Evolutionary conservation across 2,888 invertebrate genomes (phyloP), one percentile per base, ranked within the genome.

Genomic region (Lydus trimaculatus): DNA sequence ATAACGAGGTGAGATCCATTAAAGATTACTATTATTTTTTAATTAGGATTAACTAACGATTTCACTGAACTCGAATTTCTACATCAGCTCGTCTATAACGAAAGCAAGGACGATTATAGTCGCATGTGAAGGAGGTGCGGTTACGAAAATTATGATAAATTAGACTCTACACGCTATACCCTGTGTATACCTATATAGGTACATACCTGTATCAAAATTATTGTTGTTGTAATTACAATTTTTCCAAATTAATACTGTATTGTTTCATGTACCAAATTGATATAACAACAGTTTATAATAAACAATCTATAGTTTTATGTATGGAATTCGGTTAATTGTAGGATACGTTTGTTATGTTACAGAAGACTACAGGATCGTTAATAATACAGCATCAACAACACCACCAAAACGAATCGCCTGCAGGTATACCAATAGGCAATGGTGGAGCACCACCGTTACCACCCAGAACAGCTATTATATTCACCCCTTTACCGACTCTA

Each of bases 381-480:
- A 74, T 78, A 73, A 75, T 79, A 70, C 76, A 75, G 31, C 74
- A 73, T 58, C 61, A 52, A 25, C 52, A 52, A 52, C 52, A 52
- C 23, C 52, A 52, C 52, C 52, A 23, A 52, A 52, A 52, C 52
- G 52, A 52, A 52, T 23, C 20, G 52, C 52, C 52, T 25, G 52
- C 23, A 52, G 52, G 23, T 23, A 25, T 52, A 52, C 23, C 1
- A 25, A 23, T 13, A 52, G 52, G 52, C 52, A 52, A 52, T 52
- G 52, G 23, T 52, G 63, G 60, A n/a, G 81, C 82, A 15, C 84
- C 84, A 59, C 83, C 82, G 31, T 75, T 84, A 63, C 84, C 84
- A 70, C 83, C 83, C 56, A 79, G 83, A 67, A 73, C 79, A 31
- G 79, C 82, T n/a, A 77, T 83, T 65, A 79, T 83, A 39, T 83